These are phyloP conservation scores for Tympanuchus pallidicinctus DNA, from an alignment of 2,113 vertebrate species.

Conservation along the genomic window DNA sequence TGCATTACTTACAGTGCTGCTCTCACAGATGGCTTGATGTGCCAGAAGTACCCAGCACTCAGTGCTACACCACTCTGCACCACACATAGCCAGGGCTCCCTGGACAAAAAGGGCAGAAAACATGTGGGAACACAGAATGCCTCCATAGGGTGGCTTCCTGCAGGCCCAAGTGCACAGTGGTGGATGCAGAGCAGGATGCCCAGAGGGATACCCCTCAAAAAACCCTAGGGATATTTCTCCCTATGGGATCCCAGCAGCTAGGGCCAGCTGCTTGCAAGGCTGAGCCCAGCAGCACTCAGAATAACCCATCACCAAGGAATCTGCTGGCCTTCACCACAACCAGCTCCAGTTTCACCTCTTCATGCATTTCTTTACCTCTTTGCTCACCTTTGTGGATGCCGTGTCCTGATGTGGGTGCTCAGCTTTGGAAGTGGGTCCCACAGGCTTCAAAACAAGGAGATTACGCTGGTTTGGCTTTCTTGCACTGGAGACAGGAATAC, in stretches of 20 bases:
- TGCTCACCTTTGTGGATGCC: accelerated
- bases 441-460: neutral
- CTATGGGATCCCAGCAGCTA: neutral
- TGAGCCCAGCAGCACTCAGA: neutral
- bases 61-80: neutral
- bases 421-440: neutral
- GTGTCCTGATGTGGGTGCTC: neutral
- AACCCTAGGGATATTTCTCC: neutral
- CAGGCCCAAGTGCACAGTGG: neutral
- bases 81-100: neutral
- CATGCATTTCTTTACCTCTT: neutral
- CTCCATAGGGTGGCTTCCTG: neutral
- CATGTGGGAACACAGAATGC: neutral
- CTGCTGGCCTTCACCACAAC: neutral
- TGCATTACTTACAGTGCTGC: neutral
- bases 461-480: neutral
- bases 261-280: neutral
- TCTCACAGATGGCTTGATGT: neutral
- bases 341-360: neutral
- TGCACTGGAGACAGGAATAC: neutral
- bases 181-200: neutral
- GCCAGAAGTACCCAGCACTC: neutral
- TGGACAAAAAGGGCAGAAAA: neutral
- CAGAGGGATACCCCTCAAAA: neutral
- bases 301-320: neutral